Evolutionary conservation across 2,888 invertebrate species (phyloP).

Genomic region (Cantharis rufa): DNA sequence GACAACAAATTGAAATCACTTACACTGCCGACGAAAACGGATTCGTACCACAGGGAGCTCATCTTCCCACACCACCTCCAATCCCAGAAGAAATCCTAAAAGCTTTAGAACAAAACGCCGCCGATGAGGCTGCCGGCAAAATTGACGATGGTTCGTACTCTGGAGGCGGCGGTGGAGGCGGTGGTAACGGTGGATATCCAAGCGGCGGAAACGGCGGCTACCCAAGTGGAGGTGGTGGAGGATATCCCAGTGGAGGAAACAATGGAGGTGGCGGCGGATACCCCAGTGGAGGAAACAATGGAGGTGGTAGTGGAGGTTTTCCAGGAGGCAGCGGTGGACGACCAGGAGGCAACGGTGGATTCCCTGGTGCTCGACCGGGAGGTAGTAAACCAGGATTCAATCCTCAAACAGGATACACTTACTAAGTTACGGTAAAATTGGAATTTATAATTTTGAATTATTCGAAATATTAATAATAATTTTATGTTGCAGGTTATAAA

Average conservation of each 20-base stretch:
- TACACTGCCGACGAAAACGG: constrained; percentile 71
- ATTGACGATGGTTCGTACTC: constrained; percentile 37
- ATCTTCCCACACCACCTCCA: constrained; percentile 67
- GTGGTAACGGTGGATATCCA: constrained; percentile 34
- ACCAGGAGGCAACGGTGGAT: constrained; percentile 29
- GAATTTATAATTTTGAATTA: not conserved
- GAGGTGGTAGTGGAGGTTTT: constrained; percentile 37
- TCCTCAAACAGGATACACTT: constrained; percentile 57
- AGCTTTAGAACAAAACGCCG: constrained; percentile 60
- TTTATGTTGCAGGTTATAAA: constrained; percentile 5
- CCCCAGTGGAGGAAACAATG: constrained; percentile 30
- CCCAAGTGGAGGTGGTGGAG: constrained; percentile 25
- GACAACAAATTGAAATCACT: constrained; percentile 63
- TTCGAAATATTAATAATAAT: not conserved
- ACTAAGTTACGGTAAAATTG: constrained; percentile 43
- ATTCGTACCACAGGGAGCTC: constrained; percentile 63
- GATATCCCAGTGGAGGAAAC: constrained; percentile 29
- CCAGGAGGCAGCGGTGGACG: constrained; percentile 37
- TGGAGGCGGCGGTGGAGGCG: constrained; percentile 36
- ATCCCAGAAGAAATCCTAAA: constrained; percentile 68
- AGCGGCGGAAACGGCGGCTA: constrained; percentile 40
- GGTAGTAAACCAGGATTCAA: constrained; percentile 53
- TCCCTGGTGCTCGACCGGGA: constrained; percentile 42
- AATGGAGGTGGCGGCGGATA: constrained; percentile 33
- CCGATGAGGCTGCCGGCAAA: constrained; percentile 50